Percentiles rank a stretch among this genome's conserved stretches.
Conservation (phyloP, 1,140 invertebrate species). For the Sesamia nonagrioides region DNA sequence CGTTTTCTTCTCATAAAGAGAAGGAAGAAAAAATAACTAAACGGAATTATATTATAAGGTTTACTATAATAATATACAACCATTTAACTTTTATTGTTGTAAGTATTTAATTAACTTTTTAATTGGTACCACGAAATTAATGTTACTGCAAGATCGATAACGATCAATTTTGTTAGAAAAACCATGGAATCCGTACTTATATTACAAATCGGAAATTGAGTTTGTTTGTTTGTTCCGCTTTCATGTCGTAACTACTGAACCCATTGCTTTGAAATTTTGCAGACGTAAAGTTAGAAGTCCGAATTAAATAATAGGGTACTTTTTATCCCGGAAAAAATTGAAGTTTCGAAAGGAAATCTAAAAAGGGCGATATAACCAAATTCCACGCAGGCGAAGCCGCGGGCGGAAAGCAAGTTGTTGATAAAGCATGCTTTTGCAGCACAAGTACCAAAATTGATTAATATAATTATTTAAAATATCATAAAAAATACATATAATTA, state of each 20-base stretch:
- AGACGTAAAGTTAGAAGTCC: too few species aligned
- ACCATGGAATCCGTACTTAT: neutral
- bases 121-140: neutral
- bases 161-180: neutral
- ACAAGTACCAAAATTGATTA: neutral
- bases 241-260: too few species aligned
- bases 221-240: too few species aligned
- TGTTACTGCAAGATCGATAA: neutral
- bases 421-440: neutral
- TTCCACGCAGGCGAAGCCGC: too few species aligned
- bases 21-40: neutral
- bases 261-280: too few species aligned
- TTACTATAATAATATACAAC: neutral
- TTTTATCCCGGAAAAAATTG: too few species aligned
- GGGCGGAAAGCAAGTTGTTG: neutral
- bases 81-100: neutral
- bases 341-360: too few species aligned
- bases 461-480: neutral
- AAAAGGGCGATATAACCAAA: too few species aligned
- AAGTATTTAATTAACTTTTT: neutral
- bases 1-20: neutral
- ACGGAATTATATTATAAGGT: neutral
- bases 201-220: too few species aligned
- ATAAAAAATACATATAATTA: too few species aligned
- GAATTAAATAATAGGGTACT: too few species aligned